These are phyloP conservation scores for Alectura lathami DNA, from an alignment of 2,113 vertebrate genomes.

Conservation along the genomic window DNA sequence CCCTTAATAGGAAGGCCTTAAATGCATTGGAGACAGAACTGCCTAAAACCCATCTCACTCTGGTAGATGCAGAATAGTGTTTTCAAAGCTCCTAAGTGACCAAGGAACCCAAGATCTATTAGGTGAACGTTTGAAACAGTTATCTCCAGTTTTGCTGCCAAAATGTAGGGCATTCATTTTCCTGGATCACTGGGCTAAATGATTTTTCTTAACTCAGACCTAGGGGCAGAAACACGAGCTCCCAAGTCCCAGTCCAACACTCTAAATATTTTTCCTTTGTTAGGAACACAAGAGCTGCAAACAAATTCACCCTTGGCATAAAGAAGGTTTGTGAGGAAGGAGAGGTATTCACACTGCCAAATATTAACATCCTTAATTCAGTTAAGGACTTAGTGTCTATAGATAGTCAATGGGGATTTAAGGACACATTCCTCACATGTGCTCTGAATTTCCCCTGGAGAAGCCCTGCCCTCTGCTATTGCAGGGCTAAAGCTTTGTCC, in stretches of 20 bases:
- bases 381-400: background rate
- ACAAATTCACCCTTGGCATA: conserved; percentile 16
- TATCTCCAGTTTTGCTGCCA: conserved; percentile 14
- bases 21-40: background rate
- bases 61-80: background rate
- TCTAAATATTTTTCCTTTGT: conserved; percentile 15
- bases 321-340: background rate
- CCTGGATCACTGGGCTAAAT: conserved; percentile 56
- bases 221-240: conserved; percentile 29
- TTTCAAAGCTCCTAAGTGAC: background rate
- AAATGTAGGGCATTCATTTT: conserved; percentile 59
- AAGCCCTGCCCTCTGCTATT: background rate
- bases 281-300: background rate
- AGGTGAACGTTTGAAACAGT: background rate
- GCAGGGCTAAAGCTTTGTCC: background rate
- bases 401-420: conserved; percentile 5
- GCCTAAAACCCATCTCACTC: background rate
- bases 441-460: background rate
- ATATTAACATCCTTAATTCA: background rate
- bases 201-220: conserved; percentile 38
- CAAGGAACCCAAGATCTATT: background rate
- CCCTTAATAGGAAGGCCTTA: background rate
- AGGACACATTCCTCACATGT: background rate
- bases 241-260: background rate
- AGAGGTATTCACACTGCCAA: background rate